A percentile compares a stretch with the other conserved stretches of the same genome.
Evolutionary conservation across 2,888 invertebrate genomes (phyloP).

Genomic region (Spodoptera littoralis): DNA sequence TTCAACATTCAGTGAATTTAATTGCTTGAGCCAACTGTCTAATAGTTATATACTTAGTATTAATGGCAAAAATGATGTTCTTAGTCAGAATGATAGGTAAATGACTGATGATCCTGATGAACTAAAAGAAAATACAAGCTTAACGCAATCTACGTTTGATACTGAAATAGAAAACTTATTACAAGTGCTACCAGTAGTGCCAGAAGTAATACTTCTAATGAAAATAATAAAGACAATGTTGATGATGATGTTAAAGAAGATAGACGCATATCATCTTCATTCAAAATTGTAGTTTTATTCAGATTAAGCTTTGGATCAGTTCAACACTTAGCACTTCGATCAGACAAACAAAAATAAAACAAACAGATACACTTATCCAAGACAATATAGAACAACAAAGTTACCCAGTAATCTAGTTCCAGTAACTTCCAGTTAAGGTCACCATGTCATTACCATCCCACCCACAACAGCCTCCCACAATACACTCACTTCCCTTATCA

Average conservation of each 20-base stretch:
- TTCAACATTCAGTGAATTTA: background rate
- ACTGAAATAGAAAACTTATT: background rate
- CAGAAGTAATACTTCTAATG: no score
- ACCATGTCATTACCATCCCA: constrained; percentile 44
- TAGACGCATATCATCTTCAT: constrained; percentile 5
- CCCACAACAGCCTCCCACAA: constrained; percentile 46
- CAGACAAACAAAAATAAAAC: no score
- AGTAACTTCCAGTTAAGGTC: constrained; percentile 23
- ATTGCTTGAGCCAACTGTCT: background rate
- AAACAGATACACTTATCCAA: background rate
- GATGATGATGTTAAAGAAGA: constrained; percentile 2
- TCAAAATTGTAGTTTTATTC: background rate
- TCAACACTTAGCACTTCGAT: no score
- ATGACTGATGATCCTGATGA: background rate
- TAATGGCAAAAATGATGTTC: background rate
- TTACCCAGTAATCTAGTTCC: constrained; percentile 25
- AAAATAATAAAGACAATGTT: no score
- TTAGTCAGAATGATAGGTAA: background rate
- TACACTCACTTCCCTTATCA: constrained; percentile 40
- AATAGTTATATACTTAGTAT: background rate
- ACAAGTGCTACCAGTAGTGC: background rate
- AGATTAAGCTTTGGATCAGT: no score
- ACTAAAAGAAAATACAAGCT: background rate
- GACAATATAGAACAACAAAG: constrained; percentile 19
- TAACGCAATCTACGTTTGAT: background rate